Percentiles rank a stretch among this genome's conserved stretches.
Evolutionary conservation across 2,888 invertebrate genomes (phyloP).

Genomic region (Blastobasis adustella): DNA sequence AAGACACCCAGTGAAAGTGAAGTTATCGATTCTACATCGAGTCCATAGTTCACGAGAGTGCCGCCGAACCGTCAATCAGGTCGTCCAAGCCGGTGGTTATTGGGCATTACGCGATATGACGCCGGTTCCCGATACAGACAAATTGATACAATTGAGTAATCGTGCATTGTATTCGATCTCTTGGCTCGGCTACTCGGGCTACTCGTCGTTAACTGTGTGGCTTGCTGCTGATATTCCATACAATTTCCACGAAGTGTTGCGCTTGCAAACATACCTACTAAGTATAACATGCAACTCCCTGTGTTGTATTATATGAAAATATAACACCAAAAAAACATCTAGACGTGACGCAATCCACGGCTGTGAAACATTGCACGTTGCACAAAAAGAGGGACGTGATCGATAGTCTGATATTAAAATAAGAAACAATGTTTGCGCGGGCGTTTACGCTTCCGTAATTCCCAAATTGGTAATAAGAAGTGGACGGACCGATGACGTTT

Average conservation of each 20-base stretch:
- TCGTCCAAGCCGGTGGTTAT: constrained; percentile 10
- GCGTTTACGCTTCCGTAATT: neutral
- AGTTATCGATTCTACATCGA: constrained; percentile 30
- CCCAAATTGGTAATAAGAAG: neutral
- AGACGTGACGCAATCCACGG: neutral
- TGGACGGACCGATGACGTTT: neutral
- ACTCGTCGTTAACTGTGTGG: too few relatives aligned
- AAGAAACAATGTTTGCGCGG: neutral
- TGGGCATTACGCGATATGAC: constrained; percentile 12
- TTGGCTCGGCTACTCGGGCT: neutral
- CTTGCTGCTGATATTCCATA: too few relatives aligned
- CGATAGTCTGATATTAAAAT: neutral
- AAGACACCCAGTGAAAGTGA: constrained; percentile 50
- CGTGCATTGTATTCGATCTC: constrained; percentile 6
- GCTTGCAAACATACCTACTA: too few relatives aligned
- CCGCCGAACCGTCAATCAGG: constrained; percentile 35
- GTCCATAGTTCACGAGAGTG: constrained; percentile 45
- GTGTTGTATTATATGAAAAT: too few relatives aligned
- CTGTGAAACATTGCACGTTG: neutral
- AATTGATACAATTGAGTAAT: constrained; percentile 13
- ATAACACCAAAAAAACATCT: neutral
- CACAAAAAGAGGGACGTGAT: neutral
- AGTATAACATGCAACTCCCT: too few relatives aligned
- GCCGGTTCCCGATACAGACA: constrained; percentile 5
- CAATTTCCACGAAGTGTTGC: too few relatives aligned